phyloP scores from a whole-genome alignment of 2,797 vertebrate species.

The Eospalax fontanierii region DNA sequence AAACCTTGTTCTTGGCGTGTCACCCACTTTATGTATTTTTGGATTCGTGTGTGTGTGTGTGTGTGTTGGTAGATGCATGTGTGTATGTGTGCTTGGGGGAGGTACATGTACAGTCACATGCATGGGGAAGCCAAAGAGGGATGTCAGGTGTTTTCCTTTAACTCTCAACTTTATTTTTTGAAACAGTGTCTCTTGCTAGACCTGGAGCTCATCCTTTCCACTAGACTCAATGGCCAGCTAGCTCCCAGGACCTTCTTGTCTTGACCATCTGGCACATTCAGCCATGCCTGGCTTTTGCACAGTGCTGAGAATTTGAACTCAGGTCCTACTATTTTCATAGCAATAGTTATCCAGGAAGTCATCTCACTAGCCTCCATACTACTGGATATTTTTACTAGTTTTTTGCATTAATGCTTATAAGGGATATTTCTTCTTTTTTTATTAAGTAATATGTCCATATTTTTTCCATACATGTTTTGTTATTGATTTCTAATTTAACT shows the following conservation, averaged over 20 bases:
- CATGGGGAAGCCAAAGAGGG: neutral
- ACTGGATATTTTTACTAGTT: neutral
- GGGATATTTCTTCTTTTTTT: no score
- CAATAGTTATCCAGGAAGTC: neutral
- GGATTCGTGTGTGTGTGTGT: neutral
- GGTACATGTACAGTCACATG: neutral
- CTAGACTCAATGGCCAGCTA: neutral
- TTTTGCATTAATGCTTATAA: neutral
- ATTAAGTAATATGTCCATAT: no score
- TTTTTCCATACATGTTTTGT: neutral
- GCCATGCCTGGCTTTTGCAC: neutral
- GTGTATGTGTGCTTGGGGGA: no score
- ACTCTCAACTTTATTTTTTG: neutral
- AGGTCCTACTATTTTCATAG: neutral
- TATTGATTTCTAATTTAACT: constrained; percentile 12
- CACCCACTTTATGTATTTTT: neutral
- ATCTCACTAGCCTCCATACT: neutral
- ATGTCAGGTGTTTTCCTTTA: neutral
- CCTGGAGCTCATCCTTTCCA: neutral
- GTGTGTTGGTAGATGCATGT: no score
- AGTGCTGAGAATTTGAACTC: neutral
- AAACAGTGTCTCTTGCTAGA: neutral
- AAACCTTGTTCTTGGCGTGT: neutral
- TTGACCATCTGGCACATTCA: neutral
- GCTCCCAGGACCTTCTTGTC: neutral